These are phyloP conservation scores for Cantharis nigra DNA, from an alignment of 2,888 invertebrate genomes.

Conservation along the genomic window DNA sequence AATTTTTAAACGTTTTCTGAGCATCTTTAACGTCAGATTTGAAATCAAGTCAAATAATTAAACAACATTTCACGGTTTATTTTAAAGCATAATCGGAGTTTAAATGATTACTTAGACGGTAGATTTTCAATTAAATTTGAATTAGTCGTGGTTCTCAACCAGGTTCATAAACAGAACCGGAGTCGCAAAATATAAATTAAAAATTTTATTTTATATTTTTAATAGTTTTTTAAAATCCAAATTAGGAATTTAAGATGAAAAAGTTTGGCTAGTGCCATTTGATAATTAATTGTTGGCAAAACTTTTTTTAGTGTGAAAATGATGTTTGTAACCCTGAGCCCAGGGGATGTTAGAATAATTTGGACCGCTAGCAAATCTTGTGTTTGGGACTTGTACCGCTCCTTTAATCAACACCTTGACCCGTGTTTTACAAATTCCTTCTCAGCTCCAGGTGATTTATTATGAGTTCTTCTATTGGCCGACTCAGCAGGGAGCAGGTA, in stretches of 20 bases:
- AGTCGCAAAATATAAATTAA: conserved; percentile 4
- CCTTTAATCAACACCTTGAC: conserved; percentile 55
- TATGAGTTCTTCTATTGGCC: conserved; percentile 54
- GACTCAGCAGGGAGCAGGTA: conserved; percentile 50
- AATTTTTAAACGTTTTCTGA: neutral
- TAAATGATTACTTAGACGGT: conserved; percentile 42
- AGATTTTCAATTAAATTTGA: conserved; percentile 41
- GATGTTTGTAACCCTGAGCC: conserved; percentile 43
- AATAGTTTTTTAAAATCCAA: neutral
- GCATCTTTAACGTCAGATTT: neutral
- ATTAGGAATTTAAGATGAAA: neutral
- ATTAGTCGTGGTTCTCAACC: conserved; percentile 39
- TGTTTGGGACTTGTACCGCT: conserved; percentile 46
- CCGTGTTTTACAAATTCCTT: conserved; percentile 55
- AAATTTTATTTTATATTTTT: neutral
- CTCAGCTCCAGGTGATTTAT: conserved; percentile 55
- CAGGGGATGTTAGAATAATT: conserved; percentile 36
- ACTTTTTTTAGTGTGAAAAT: conserved; percentile 36
- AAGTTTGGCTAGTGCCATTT: neutral
- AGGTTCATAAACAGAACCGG: conserved; percentile 14
- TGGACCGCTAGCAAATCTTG: conserved; percentile 39
- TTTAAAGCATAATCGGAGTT: conserved; percentile 39
- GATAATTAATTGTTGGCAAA: conserved; percentile 14
- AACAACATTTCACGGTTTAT: conserved; percentile 37
- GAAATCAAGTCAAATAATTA: conserved; percentile 37